phyloP scores from a whole-genome alignment of 2,797 vertebrate species.

The Kryptolebias ocellatus region DNA sequence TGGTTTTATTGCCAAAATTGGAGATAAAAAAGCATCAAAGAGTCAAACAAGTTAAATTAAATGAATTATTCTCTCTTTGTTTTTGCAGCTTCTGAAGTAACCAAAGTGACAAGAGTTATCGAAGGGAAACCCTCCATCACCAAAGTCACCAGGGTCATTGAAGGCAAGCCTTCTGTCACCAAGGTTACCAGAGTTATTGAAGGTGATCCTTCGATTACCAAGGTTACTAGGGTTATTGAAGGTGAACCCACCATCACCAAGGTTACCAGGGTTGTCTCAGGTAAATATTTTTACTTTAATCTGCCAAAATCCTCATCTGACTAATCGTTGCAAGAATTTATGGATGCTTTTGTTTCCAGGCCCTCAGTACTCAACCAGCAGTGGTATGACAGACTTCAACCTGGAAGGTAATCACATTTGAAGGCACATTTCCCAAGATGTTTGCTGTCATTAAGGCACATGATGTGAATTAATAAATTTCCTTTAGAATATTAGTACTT shows the following conservation, averaged over 20 bases:
- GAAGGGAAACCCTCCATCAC: slow-evolving; percentile 79
- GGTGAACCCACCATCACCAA: slow-evolving; percentile 81
- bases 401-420: slow-evolving; percentile 66
- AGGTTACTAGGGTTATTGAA: slow-evolving; percentile 81
- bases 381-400: slow-evolving; percentile 46
- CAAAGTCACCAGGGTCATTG: slow-evolving; percentile 82
- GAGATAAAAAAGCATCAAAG: not conserved
- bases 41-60: too few relatives aligned
- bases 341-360: slow-evolving; percentile 52
- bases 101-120: slow-evolving; percentile 82
- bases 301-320: not conserved
- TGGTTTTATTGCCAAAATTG: too few relatives aligned
- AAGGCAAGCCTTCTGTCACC: slow-evolving; percentile 79
- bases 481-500: not conserved
- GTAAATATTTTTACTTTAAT: slow-evolving; percentile 29
- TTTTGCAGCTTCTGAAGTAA: slow-evolving; percentile 60
- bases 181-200: slow-evolving; percentile 83
- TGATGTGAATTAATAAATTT: not conserved
- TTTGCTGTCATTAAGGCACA: not conserved
- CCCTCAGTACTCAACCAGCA: slow-evolving; percentile 57
- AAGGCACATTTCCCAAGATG: slow-evolving; percentile 1
- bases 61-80: slow-evolving; percentile 36
- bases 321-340: not conserved
- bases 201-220: slow-evolving; percentile 76
- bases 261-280: slow-evolving; percentile 81